phyloP scores from a whole-genome alignment of 2,113 vertebrate species.

The Muntiacus muntjak region DNA sequence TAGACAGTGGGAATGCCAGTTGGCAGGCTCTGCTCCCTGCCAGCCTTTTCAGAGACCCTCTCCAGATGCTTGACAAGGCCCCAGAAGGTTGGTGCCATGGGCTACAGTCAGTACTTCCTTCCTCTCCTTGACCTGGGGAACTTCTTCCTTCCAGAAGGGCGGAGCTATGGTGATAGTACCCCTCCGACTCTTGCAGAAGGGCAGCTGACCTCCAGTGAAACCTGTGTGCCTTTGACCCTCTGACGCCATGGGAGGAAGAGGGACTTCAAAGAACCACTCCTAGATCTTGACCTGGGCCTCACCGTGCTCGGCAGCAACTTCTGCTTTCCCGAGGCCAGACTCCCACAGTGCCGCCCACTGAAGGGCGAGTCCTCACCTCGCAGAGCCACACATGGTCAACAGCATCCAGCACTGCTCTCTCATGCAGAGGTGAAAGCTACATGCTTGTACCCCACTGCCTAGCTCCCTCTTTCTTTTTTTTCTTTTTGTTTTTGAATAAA shows the following conservation, averaged over 20 bases:
- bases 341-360: constrained; percentile 89
- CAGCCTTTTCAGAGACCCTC: constrained; percentile 94
- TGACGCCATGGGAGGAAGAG: constrained; percentile 84
- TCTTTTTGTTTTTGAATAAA: not conserved
- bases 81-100: constrained; percentile 87
- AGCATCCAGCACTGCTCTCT: constrained; percentile 87
- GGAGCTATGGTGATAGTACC: constrained; percentile 88
- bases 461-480: not conserved
- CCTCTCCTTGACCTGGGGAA: constrained; percentile 89
- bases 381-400: constrained; percentile 91
- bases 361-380: constrained; percentile 88
- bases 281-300: constrained; percentile 90
- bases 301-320: constrained; percentile 87
- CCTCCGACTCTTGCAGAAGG: constrained; percentile 88
- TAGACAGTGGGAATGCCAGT: constrained; percentile 97
- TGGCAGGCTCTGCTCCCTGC: constrained; percentile 98
- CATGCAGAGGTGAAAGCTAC: constrained; percentile 88
- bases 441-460: not conserved
- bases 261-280: constrained; percentile 87
- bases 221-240: constrained; percentile 90
- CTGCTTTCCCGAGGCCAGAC: constrained; percentile 88
- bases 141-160: constrained; percentile 91
- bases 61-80: constrained; percentile 91
- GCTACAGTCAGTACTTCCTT: constrained; percentile 88
- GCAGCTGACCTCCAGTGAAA: constrained; percentile 87